A percentile compares a stretch with the other conserved stretches of the same genome.
These are phyloP conservation scores for Gymnosoma rotundatum DNA, from an alignment of 2,888 invertebrate genomes.

Conservation along the genomic window DNA sequence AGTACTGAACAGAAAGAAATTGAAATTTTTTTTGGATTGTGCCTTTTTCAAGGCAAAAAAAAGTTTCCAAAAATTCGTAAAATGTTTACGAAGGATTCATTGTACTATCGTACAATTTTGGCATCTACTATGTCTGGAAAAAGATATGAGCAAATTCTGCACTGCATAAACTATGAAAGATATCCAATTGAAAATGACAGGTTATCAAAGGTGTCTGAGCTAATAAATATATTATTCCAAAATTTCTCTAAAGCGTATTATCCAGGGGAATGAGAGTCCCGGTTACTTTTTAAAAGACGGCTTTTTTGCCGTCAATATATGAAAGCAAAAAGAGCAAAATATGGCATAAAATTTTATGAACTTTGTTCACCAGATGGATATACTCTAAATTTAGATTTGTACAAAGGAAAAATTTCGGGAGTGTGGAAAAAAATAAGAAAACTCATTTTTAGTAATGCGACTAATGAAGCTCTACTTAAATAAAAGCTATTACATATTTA, in stretches of 20 bases:
- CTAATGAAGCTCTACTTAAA: conserved; percentile 8
- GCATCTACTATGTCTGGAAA: too few species aligned
- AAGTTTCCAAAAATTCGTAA: too few species aligned
- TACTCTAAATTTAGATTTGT: neutral
- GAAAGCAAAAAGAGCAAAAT: conserved; percentile 11
- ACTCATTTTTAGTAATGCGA: neutral
- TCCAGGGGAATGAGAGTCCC: neutral
- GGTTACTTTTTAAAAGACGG: conserved; percentile 7
- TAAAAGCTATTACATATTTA: conserved; percentile 12
- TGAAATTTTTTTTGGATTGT: too few species aligned
- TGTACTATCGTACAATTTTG: too few species aligned
- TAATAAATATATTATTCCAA: conserved; percentile 10
- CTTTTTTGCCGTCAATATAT: conserved; percentile 4
- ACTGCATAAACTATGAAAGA: conserved; percentile 2
- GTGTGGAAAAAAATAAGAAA: neutral
- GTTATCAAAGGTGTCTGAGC: neutral
- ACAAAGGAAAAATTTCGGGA: neutral
- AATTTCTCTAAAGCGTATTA: conserved; percentile 9
- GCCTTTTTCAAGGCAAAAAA: too few species aligned
- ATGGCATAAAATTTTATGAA: neutral
- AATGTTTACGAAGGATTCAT: too few species aligned
- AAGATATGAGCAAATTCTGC: too few species aligned
- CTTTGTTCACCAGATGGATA: neutral
- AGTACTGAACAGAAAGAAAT: neutral
- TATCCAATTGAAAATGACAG: conserved; percentile 12